These are phyloP conservation scores for Leptopilina drosophilae DNA, from an alignment of 2,888 invertebrate genomes.

Conservation along the genomic window DNA sequence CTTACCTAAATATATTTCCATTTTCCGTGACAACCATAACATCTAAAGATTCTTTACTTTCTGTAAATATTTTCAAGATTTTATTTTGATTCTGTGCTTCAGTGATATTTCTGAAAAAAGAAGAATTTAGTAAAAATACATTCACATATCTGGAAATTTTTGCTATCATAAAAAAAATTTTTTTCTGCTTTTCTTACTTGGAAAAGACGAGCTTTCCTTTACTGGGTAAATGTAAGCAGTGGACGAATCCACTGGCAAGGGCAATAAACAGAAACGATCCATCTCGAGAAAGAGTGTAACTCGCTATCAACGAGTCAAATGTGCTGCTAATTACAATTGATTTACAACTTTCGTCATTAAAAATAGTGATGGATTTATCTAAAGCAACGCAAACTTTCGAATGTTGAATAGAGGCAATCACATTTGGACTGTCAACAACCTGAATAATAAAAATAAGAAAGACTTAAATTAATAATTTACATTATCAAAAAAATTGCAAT, in stretches of 20 bases:
- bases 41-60: conserved; percentile 8
- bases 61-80: conserved; percentile 50
- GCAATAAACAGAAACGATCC: conserved; percentile 66
- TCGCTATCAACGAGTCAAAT: conserved; percentile 67
- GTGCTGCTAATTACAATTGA: conserved; percentile 64
- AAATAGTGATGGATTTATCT: conserved; percentile 72
- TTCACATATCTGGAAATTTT: background rate
- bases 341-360: conserved; percentile 68
- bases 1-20: conserved; percentile 64
- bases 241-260: conserved; percentile 63
- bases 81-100: conserved; percentile 54
- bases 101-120: conserved; percentile 48
- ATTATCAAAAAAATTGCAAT: too few species aligned
- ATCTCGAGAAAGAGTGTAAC: conserved; percentile 66
- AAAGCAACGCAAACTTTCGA: conserved; percentile 68
- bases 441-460: conserved; percentile 44
- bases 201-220: conserved; percentile 63
- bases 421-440: conserved; percentile 56
- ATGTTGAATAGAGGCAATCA: conserved; percentile 62
- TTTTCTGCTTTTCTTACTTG: conserved; percentile 60
- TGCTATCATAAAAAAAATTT: background rate
- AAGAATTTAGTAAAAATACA: conserved; percentile 14
- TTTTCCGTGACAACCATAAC: conserved; percentile 56
- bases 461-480: conserved; percentile 17
- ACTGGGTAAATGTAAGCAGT: conserved; percentile 67